Conservation (phyloP, 2,113 vertebrate species). For the Cheirogaleus medius region DNA sequence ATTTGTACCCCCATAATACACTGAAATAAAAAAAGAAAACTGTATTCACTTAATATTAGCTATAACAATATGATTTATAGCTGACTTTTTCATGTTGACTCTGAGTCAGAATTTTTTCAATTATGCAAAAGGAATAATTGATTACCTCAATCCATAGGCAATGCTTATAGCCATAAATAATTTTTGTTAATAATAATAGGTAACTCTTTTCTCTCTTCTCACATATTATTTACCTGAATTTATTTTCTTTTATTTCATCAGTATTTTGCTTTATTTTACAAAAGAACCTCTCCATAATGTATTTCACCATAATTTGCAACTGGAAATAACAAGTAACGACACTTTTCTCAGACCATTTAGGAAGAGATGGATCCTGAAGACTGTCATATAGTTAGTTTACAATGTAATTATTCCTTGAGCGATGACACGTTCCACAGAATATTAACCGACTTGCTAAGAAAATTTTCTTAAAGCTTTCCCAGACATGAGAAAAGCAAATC, state of each 20-base stretch:
- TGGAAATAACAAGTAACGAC: neutral
- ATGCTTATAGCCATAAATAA: neutral
- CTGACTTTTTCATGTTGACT: neutral
- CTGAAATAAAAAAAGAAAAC: too few species aligned
- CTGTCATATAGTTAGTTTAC: neutral
- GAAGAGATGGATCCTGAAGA: neutral
- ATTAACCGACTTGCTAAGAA: neutral
- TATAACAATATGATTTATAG: neutral
- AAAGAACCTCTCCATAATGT: neutral
- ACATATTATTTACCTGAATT: neutral
- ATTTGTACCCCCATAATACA: too few species aligned
- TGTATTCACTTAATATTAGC: neutral
- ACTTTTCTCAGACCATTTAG: neutral
- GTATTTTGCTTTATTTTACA: conserved; percentile 6
- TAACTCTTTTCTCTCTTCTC: neutral
- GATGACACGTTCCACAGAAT: neutral
- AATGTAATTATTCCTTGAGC: conserved; percentile 7
- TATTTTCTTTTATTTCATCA: neutral
- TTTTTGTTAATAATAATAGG: neutral
- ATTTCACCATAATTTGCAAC: neutral
- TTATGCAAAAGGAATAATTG: neutral
- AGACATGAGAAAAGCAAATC: neutral
- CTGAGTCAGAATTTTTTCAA: neutral
- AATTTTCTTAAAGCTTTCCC: neutral
- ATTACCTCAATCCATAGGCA: neutral